Percentiles rank a stretch among this genome's conserved stretches.
Evolutionary conservation across 2,797 vertebrate genomes (phyloP).

Genomic region (Philypnodon macrostomus): DNA sequence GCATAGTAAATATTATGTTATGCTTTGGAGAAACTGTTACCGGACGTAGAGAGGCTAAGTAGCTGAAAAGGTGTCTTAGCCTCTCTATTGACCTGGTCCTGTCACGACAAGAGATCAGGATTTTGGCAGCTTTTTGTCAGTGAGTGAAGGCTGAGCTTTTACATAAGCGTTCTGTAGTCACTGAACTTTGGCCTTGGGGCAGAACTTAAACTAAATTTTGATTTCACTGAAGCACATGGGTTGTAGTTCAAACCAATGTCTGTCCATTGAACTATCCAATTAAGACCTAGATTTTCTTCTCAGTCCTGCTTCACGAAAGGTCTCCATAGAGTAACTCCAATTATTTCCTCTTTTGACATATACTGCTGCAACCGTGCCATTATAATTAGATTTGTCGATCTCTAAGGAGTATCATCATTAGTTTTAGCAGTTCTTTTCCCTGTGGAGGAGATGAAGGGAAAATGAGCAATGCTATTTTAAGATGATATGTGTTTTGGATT

Average conservation of each 20-base stretch:
- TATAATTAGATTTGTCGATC: slow-evolving; percentile 62
- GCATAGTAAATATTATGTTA: slow-evolving; percentile 15
- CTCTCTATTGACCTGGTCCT: slow-evolving; percentile 18
- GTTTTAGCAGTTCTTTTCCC: slow-evolving; percentile 48
- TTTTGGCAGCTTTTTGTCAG: slow-evolving; percentile 67
- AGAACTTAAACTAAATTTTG: slow-evolving; percentile 30
- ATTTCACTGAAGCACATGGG: slow-evolving; percentile 51
- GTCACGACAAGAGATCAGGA: slow-evolving; percentile 21
- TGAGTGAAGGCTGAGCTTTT: slow-evolving; percentile 25
- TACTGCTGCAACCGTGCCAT: slow-evolving; percentile 16
- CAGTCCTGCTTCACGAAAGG: slow-evolving; percentile 11
- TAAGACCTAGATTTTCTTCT: slow-evolving; percentile 44
- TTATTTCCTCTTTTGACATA: slow-evolving; percentile 43
- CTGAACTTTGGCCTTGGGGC: slow-evolving; percentile 18
- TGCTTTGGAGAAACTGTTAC: slow-evolving; percentile 40
- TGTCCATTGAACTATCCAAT: slow-evolving; percentile 16
- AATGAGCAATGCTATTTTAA: slow-evolving; percentile 18
- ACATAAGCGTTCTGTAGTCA: slow-evolving; percentile 14
- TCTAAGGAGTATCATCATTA: slow-evolving; percentile 69
- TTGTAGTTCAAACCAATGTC: no score
- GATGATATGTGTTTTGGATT: slow-evolving; percentile 1
- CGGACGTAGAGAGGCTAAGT: slow-evolving; percentile 10
- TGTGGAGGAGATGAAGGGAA: slow-evolving; percentile 23
- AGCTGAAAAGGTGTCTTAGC: no score
- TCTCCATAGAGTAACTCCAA: slow-evolving; percentile 53